Percentiles rank a stretch among this genome's conserved stretches.
phyloP scores from a whole-genome alignment of 2,797 vertebrate species.

The Rhincodon typus region DNA sequence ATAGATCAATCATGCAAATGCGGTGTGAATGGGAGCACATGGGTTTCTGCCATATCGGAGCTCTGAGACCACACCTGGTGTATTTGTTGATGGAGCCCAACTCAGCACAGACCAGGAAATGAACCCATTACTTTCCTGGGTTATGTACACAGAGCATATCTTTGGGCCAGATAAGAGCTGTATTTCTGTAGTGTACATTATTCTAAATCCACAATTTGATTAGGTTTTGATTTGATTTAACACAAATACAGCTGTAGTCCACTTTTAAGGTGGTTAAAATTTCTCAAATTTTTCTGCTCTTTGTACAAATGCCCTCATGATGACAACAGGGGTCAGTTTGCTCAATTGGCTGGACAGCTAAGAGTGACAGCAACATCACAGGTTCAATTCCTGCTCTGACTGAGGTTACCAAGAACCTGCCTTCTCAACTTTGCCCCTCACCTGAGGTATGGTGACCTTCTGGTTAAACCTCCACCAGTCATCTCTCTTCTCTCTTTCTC shows the following conservation, averaged over 20 bases:
- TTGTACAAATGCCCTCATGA: too few species aligned
- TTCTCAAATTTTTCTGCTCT: slow-evolving; percentile 39
- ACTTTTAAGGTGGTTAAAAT: not conserved
- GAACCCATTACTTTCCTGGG: not conserved
- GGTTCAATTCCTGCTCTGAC: too few species aligned
- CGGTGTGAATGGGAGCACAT: not conserved
- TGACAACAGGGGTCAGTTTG: too few species aligned
- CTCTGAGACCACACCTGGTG: not conserved
- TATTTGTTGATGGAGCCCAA: not conserved
- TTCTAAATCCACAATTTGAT: not conserved
- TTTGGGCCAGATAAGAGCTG: not conserved
- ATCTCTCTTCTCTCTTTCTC: too few species aligned
- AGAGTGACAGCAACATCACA: too few species aligned
- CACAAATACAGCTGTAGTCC: slow-evolving; percentile 38
- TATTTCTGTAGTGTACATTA: not conserved
- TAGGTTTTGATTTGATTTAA: not conserved
- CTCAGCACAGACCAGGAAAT: not conserved
- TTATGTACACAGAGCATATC: not conserved
- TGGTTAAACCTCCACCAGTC: too few species aligned
- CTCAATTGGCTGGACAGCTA: too few species aligned
- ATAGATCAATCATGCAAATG: not conserved
- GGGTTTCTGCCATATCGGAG: not conserved
- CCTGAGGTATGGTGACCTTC: too few species aligned
- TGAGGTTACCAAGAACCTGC: too few species aligned
- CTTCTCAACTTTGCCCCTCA: too few species aligned